Evolutionary conservation across 2,797 vertebrate species (phyloP).

Genomic region (Pterois miles): DNA sequence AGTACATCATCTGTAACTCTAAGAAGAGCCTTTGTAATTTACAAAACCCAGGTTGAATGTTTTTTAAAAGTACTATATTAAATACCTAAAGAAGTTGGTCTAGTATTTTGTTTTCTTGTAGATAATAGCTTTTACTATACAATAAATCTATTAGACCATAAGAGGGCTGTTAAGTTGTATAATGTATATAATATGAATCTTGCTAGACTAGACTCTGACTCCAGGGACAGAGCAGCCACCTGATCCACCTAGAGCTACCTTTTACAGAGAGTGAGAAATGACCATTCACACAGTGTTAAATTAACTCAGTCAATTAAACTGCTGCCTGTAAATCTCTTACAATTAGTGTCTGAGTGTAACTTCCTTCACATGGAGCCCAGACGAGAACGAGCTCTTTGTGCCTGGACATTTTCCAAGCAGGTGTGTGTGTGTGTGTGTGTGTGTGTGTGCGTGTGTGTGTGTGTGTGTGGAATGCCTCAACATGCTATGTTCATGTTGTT

Average conservation of each 20-base stretch:
- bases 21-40: not conserved
- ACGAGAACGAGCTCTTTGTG: conserved; percentile 59
- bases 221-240: conserved; percentile 8
- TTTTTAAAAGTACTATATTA: not conserved
- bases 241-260: conserved; percentile 28
- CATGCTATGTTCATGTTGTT: conserved; percentile 7
- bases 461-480: not conserved
- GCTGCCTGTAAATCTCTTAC: conserved; percentile 59
- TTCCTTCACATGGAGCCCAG: conserved; percentile 33
- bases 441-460: conserved; percentile 22
- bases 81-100: not conserved
- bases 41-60: not conserved
- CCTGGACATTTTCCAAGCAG: conserved; percentile 41
- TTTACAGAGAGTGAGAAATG: conserved; percentile 44
- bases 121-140: not conserved
- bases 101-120: not conserved
- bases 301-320: conserved; percentile 54
- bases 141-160: not conserved
- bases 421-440: conserved; percentile 24
- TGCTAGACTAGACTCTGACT: not conserved
- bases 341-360: conserved; percentile 51
- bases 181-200: not conserved
- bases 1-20: too few species aligned
- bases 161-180: not conserved
- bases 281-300: conserved; percentile 53